Evolutionary conservation across 1,140 invertebrate genomes (phyloP).

Genomic region (Pseudomyrmex sp.): DNA sequence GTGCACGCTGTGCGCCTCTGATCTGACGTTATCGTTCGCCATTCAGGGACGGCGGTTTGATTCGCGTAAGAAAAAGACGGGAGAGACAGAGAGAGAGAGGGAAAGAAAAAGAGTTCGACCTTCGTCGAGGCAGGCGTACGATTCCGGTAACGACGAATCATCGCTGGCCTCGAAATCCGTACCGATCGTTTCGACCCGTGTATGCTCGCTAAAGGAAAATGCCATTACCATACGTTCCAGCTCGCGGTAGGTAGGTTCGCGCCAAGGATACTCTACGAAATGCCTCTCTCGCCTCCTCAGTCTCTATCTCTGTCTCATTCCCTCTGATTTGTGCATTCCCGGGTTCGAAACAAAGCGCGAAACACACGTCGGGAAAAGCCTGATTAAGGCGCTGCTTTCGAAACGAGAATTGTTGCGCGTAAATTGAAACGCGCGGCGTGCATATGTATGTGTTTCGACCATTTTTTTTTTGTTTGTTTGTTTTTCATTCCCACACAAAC

Average conservation of each 20-base stretch:
- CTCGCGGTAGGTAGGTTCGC: constrained; percentile 31
- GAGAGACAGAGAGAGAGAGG: constrained; percentile 66
- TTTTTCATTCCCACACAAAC: too few relatives aligned
- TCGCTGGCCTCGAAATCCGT: constrained; percentile 77
- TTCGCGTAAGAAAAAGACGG: constrained; percentile 32
- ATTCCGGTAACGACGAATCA: constrained; percentile 80
- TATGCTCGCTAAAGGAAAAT: constrained; percentile 49
- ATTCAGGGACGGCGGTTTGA: constrained; percentile 46
- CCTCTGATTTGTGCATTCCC: neutral
- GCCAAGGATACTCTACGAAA: constrained; percentile 37
- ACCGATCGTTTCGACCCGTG: constrained; percentile 49
- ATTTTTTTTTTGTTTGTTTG: too few relatives aligned
- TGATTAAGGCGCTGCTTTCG: constrained; percentile 29
- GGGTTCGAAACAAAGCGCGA: constrained; percentile 27
- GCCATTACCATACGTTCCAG: constrained; percentile 47
- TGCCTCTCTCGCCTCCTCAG: constrained; percentile 35
- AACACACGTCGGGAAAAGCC: constrained; percentile 19
- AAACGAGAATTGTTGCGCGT: constrained; percentile 32
- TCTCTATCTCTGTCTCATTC: constrained; percentile 3
- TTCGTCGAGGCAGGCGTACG: constrained; percentile 74
- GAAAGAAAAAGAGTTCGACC: constrained; percentile 72
- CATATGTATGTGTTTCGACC: neutral
- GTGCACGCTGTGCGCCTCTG: constrained; percentile 27
- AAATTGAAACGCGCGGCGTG: neutral
- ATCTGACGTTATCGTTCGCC: constrained; percentile 57